Evolutionary conservation across 2,797 vertebrate species (phyloP), one percentile per base, ranked within the genome.

Genomic region (Knipowitschia caucasica): DNA sequence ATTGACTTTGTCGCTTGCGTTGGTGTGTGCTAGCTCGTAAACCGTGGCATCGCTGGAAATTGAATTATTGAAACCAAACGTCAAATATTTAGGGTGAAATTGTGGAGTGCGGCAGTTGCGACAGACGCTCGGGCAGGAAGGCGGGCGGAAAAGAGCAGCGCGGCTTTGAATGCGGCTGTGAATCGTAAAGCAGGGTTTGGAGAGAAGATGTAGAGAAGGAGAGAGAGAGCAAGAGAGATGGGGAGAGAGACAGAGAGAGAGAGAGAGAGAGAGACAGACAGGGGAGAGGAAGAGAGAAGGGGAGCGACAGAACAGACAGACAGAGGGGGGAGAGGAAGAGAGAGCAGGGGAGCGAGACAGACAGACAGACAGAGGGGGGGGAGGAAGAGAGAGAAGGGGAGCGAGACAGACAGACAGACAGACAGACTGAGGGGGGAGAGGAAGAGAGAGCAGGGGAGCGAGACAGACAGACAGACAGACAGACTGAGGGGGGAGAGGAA

Each of bases 1-100:
- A 88, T 90, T 89, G 50, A 70, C 69, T 72, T 57, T 72, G 52
- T 62, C 54, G 74, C 53, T 50, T n/a, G 43, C 67, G 57, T 73
- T 1, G n/a, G 65, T 67, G 72, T 73, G 62, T 62, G 59, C 62
- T 56, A 7, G 7, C 47, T 54, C 39, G 59, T n/a, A 1, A 36
- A 36, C 51, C 50, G 52, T 58, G 71, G 53, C 64, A 47, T 42
- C 1, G 34, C 62, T 59, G 63, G 70, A 75, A 69, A 67, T 67
- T 60, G 53, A 62, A 63, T 64, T 64, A 56, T 74, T 75, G 43
- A 50, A 61, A 67, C 62, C 30, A 52, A 69, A 70, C 66, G 60
- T 67, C 57, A 80, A 71, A 73, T 80, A 75, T 70, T 76, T 62
- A 69, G 73, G 66, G 43, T 53, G 63, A 71, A 72, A 71, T n/a